Evolutionary conservation across 2,888 invertebrate species (phyloP), one percentile per base, ranked within the genome.

Genomic region (Parnassius apollo): DNA sequence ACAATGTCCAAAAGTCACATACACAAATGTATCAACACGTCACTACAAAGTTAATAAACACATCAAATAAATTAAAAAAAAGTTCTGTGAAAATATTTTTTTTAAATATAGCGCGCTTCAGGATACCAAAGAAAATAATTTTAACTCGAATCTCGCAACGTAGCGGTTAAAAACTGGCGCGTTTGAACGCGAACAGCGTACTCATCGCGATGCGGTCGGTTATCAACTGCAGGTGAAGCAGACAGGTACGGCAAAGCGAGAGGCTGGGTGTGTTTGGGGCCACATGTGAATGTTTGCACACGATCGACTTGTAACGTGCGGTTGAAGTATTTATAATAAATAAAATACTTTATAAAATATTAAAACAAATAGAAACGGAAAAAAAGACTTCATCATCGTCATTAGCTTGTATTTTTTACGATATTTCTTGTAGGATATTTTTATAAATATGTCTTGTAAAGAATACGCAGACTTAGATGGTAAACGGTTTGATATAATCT

Each of bases 181-280:
- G 70, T 25, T 11, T 12, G 12, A 25, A 35, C 42, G 55, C 55
- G 67, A 69, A 71, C 65, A 69, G 77, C 85, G 86, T 85, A 81
- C 73, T 78, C 73, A 68, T 83, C 66, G 70, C 72, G 68, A 76
- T 74, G 80, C 82, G 79, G 85, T 81, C 80, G 82, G 81, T 82
- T 85, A 81, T 83, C 81, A 84, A 88, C 88, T 88, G 80, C 69
- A 74, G 78, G 78, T 76, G 71, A 67, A 65, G 66, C 64, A 67
- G 68, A 65, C 70, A 68, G 66, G 70, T 69, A 68, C 66, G 66
- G 65, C 69, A 71, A 71, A 73, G 81, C 78, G 82, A 82, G 83
- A 81, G 82, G 83, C 81, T 82, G 80, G 78, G 75, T 75, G 77
- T 72, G 76, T 71, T 72, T 66, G 66, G 54, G 72, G 75, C 71